Evolutionary conservation across 2,888 invertebrate species (phyloP), one percentile per base, ranked within the genome.

Genomic region (Hemaris fuciformis): DNA sequence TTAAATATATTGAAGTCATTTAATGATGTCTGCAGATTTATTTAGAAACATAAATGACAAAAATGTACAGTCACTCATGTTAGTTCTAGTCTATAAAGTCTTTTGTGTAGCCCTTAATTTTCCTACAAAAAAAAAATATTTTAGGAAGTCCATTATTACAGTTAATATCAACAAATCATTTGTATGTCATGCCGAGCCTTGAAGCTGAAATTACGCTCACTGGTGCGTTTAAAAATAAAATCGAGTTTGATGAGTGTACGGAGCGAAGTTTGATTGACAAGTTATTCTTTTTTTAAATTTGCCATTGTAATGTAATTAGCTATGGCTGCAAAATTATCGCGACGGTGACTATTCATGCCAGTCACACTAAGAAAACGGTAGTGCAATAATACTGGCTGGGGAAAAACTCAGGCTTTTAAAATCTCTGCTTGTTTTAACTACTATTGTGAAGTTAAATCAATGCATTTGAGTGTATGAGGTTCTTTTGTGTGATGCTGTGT

Each of bases 221-320:
- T 53, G 27, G 18, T 31, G 10, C 27, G 53, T 53, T 53, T 53
- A 31, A 27, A 53, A 53, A 53, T 53, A 53, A 53, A 27, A 53
- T 25, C 25, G 31, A 25, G 10, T n/a, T n/a, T 31, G 31, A 31
- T 34, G 59, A 45, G 34, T 45, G 27, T 45, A 13, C 10, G 31
- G 15, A 41, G 8, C 18, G 10, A 41, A 48, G 31, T 62, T 64
- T 61, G 60, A 63, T 58, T 41, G 53, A 57, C 57, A 45, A 62
- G 15, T 60, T 41, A 61, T 38, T 48, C 25, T 48, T 64, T 64
- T n/a, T n/a, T 57, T 61, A 61, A 62, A 62, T 60, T 66, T 63
- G 61, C 59, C 66, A 64, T 64, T 65, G 68, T 70, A 23, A 41
- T 48, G 57, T 42, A 71, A 70, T 70, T 68, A 70, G 64, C 57